These are phyloP conservation scores for Atethmia centrago DNA, from an alignment of 2,888 invertebrate genomes.

Conservation along the genomic window DNA sequence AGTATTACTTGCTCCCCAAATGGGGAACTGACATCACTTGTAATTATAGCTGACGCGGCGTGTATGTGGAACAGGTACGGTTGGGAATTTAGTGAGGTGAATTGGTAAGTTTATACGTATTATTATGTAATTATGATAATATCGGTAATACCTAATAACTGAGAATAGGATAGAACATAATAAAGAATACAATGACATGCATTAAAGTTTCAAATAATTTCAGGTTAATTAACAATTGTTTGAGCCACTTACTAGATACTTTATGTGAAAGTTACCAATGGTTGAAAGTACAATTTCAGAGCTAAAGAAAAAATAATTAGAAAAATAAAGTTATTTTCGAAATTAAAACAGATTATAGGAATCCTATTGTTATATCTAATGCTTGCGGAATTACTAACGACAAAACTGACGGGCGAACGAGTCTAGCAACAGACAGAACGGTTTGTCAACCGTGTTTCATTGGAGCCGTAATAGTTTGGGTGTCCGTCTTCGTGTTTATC, in stretches of 20 bases:
- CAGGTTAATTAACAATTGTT: constrained; percentile 3
- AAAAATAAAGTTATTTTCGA: neutral
- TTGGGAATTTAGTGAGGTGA: constrained; percentile 35
- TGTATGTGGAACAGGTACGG: constrained; percentile 23
- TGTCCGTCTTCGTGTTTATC: constrained; percentile 44
- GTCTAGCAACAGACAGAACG: constrained; percentile 44
- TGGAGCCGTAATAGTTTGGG: constrained; percentile 45
- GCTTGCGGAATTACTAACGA: constrained; percentile 30
- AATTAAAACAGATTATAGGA: constrained; percentile 8
- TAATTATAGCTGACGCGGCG: constrained; percentile 37
- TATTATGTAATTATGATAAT: constrained; percentile 23
- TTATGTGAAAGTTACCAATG: neutral
- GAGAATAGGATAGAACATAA: neutral
- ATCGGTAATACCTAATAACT: neutral
- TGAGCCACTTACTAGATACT: neutral
- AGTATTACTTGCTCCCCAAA: constrained; percentile 83
- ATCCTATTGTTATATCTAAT: neutral
- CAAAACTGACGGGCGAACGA: constrained; percentile 47
- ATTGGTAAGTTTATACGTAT: constrained; percentile 42
- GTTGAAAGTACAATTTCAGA: neutral
- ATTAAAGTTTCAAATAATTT: neutral
- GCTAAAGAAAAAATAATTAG: neutral
- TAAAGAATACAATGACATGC: neutral
- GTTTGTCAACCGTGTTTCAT: constrained; percentile 58
- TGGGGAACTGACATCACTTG: constrained; percentile 42